Evolutionary conservation across 1,140 invertebrate genomes (phyloP), one percentile per base, ranked within the genome.

Genomic region (Cylas formicarius): DNA sequence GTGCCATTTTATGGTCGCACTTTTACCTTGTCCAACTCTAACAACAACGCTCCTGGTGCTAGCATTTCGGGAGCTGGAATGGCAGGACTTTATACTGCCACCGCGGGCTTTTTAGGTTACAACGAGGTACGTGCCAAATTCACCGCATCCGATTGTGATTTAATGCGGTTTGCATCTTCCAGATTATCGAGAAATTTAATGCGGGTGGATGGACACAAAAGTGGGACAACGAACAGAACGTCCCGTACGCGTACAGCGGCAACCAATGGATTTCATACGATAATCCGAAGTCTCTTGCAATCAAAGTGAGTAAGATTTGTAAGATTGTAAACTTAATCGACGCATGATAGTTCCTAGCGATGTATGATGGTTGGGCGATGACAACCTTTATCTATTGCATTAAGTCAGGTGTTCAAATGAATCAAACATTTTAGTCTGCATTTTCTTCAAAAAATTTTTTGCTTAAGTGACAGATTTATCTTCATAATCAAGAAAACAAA

Each of bases 211-310:
- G 75, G 74, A 70, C 50, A 2, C 53, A 67, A 8, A 53, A 65
- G 7, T 78, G 68, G 60, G 69, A 79, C 27, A 43, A 68, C 2
- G 59, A 74, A 21, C 70, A 75, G 40, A 62, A 70, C 35, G 72
- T 74, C 0, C 81, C 81, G 0, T 87, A 84, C 50, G 72, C 80
- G 6, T 73, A 75, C 27, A 70, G 68, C 16, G 71, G 63, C 0
- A 66, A 68, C 5, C 76, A 84, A 55, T 90, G 85, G 86, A 68
- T 87, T 20, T 79, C 82, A 8, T 89, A 77, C 48, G 87, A 90
- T 44, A 71, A 86, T 47, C 16, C 54, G 53, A 58, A 48, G 23
- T 80, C 77, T 8, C 49, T 80, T 6, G 53, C 34, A 0, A 51
- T 66, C 4, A 80, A 84, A 63, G 56, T 57, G 45, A 44, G 7